Conservation (phyloP, 2,888 invertebrate species). For the Patella pellucida region DNA sequence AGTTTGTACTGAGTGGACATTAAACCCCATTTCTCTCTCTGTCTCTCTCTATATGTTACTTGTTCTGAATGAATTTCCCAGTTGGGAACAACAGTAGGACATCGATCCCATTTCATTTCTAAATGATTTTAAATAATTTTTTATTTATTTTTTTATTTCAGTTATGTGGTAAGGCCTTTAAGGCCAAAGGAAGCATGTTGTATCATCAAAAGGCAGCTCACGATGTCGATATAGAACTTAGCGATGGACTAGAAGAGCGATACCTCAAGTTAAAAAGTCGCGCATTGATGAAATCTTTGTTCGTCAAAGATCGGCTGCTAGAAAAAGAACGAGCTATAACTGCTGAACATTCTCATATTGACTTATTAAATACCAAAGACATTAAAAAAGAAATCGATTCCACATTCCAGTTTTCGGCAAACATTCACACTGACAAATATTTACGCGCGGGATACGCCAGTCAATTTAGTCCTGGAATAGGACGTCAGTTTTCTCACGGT, state of each 20-base stretch:
- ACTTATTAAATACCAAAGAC: background rate
- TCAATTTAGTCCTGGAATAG: conserved; percentile 18
- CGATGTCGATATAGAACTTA: conserved; percentile 61
- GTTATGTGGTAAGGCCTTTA: conserved; percentile 65
- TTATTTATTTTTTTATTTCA: conserved; percentile 33
- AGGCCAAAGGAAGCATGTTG: conserved; percentile 64
- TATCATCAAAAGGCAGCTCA: conserved; percentile 66
- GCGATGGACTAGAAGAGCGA: conserved; percentile 64
- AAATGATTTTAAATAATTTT: too few relatives aligned
- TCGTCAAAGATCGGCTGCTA: conserved; percentile 23
- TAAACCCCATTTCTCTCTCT: background rate
- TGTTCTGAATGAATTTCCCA: background rate
- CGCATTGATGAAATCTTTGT: conserved; percentile 38
- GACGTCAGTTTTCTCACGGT: conserved; percentile 21
- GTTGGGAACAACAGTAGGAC: too few relatives aligned
- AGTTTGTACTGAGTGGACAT: background rate
- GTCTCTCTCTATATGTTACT: background rate
- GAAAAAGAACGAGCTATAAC: conserved; percentile 20
- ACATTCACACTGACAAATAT: background rate
- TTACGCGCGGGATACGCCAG: background rate
- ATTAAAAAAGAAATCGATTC: conserved; percentile 4
- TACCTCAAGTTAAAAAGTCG: conserved; percentile 57
- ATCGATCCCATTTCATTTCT: too few relatives aligned
- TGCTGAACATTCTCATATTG: conserved; percentile 1
- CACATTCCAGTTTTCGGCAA: conserved; percentile 3